Evolutionary conservation across 2,888 invertebrate genomes (phyloP).

Genomic region (Bellardia pandia): DNA sequence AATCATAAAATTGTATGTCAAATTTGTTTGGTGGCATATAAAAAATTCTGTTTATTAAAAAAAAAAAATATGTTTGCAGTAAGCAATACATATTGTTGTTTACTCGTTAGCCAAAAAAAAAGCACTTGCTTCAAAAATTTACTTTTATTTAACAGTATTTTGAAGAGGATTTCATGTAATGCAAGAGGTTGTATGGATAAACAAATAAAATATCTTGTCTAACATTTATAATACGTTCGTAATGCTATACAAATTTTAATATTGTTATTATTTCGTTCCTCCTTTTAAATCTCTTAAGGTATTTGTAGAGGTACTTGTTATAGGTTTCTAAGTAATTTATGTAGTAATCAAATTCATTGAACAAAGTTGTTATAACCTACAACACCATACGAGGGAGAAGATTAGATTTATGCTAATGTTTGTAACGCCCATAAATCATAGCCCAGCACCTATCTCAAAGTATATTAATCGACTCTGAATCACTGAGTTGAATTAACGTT

Average conservation of each 20-base stretch:
- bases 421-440: too few relatives aligned
- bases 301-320: neutral
- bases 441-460: too few relatives aligned
- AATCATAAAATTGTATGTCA: constrained; percentile 47
- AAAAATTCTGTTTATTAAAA: constrained; percentile 11
- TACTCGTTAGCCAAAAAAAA: neutral
- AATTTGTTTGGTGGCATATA: neutral
- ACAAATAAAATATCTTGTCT: constrained; percentile 2
- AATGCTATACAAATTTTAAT: neutral
- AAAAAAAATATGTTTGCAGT: neutral
- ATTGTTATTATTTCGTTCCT: neutral
- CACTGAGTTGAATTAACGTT: too few relatives aligned
- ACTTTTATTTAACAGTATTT: neutral
- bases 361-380: neutral
- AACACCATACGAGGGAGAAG: too few relatives aligned
- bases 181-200: neutral
- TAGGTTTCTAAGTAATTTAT: neutral
- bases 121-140: neutral
- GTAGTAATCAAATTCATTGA: neutral
- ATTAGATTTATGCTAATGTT: too few relatives aligned
- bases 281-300: neutral
- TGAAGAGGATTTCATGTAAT: neutral
- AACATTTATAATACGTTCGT: neutral
- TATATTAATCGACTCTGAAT: too few relatives aligned
- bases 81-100: neutral